These are phyloP conservation scores for Drosophila kuntzei DNA, from an alignment of 2,888 invertebrate species.

Conservation along the genomic window DNA sequence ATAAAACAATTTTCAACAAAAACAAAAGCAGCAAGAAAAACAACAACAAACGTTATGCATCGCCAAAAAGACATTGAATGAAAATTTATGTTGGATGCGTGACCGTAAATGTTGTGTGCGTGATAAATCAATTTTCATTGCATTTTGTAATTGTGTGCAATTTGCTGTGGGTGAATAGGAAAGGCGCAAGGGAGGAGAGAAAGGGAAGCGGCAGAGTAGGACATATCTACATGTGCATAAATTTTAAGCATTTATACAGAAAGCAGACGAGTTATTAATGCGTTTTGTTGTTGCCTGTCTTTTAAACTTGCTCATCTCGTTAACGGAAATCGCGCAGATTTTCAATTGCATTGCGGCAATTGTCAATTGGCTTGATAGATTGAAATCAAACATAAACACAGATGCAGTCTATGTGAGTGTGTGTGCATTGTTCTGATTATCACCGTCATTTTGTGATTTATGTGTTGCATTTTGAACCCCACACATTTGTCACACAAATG, in stretches of 20 bases:
- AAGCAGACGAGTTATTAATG: slow-evolving; percentile 59
- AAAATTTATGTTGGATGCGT: slow-evolving; percentile 77
- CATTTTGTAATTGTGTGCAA: slow-evolving; percentile 78
- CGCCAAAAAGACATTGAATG: slow-evolving; percentile 74
- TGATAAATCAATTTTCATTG: slow-evolving; percentile 80
- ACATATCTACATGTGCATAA: slow-evolving; percentile 41
- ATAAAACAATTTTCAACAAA: slow-evolving; percentile 68
- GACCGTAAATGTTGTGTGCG: slow-evolving; percentile 77
- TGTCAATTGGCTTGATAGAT: slow-evolving; percentile 76
- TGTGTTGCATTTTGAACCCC: slow-evolving; percentile 65
- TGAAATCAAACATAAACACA: slow-evolving; percentile 51
- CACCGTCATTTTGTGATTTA: slow-evolving; percentile 68
- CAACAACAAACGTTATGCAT: slow-evolving; percentile 38
- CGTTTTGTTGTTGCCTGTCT: slow-evolving; percentile 50
- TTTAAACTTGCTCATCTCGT: slow-evolving; percentile 46
- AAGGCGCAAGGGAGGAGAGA: not conserved
- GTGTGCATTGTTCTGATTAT: slow-evolving; percentile 61
- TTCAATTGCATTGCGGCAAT: slow-evolving; percentile 72
- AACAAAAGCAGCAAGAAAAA: slow-evolving; percentile 37
- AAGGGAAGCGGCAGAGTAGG: slow-evolving; percentile 9
- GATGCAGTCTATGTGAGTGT: slow-evolving; percentile 7
- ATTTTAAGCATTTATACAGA: slow-evolving; percentile 70
- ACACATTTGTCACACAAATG: slow-evolving; percentile 50
- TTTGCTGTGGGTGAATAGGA: slow-evolving; percentile 36
- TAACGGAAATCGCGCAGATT: slow-evolving; percentile 68